phyloP scores from a whole-genome alignment of 2,797 vertebrate species.

The Alauda arvensis region DNA sequence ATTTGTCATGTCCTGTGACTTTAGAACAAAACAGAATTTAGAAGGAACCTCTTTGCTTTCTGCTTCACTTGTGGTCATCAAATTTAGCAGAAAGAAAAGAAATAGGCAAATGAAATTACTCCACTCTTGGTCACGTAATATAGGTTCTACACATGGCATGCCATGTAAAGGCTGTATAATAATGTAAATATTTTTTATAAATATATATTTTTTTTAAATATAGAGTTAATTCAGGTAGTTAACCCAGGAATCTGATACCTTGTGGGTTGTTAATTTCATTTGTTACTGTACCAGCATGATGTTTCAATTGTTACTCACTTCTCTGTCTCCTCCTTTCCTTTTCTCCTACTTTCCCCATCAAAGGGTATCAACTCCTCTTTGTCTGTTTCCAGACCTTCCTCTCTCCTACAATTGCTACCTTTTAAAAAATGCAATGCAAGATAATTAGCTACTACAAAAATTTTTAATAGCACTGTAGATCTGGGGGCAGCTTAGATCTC shows the following conservation, averaged over 20 bases:
- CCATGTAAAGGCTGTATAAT: not conserved
- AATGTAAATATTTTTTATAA: not conserved
- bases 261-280: conserved; percentile 3
- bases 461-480: conserved; percentile 53
- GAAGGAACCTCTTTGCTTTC: not conserved
- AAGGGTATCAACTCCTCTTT: not conserved
- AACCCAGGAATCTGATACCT: not conserved
- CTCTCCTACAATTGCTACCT: conserved; percentile 22
- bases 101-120: not conserved
- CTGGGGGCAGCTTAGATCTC: conserved; percentile 54
- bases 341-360: not conserved
- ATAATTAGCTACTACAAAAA: conserved; percentile 64
- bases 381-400: conserved; percentile 43
- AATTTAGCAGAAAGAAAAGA: not conserved
- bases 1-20: not conserved
- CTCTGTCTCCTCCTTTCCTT: not conserved
- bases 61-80: not conserved
- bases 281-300: not conserved
- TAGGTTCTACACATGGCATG: not conserved
- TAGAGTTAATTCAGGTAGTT: conserved; percentile 3
- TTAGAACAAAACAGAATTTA: not conserved
- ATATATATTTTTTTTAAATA: not conserved
- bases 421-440: conserved; percentile 45
- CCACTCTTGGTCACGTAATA: not conserved
- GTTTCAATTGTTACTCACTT: not conserved